Conservation (phyloP, 2,797 vertebrate species). For the Rallus crepitans region DNA sequence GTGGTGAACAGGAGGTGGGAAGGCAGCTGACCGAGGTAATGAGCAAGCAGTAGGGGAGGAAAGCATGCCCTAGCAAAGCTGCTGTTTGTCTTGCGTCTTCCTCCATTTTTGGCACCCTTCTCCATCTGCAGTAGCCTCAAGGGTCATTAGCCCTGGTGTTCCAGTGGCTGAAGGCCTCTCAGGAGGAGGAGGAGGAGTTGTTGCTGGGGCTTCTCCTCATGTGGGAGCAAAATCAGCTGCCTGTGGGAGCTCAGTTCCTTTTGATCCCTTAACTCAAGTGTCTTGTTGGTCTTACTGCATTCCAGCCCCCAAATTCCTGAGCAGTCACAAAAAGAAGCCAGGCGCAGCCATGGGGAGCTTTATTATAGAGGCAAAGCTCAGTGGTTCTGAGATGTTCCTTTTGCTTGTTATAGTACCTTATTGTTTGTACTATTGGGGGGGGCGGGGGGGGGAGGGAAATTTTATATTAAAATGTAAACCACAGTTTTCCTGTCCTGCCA, state of each 20-base stretch:
- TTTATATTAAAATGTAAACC: not conserved
- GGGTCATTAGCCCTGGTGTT: not conserved
- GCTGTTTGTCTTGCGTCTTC: not conserved
- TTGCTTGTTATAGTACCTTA: not conserved
- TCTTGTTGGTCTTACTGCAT: not conserved
- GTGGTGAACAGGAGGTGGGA: not conserved
- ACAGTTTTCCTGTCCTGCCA: not conserved
- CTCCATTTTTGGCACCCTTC: not conserved
- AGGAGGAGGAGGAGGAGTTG: not conserved
- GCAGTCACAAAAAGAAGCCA: not conserved
- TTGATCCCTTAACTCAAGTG: not conserved
- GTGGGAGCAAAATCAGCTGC: conserved; percentile 21
- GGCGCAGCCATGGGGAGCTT: not conserved
- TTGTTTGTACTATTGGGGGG: not conserved
- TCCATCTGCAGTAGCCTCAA: not conserved
- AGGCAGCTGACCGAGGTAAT: not conserved
- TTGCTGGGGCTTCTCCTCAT: not conserved
- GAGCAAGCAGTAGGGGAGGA: not conserved
- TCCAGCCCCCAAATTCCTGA: conserved; percentile 5
- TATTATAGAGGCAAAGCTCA: not conserved
- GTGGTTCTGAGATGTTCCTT: not conserved
- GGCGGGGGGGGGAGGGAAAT: not conserved
- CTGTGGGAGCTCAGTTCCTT: not conserved
- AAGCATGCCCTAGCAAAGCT: not conserved
- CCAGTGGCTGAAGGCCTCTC: not conserved